Evolutionary conservation across 2,797 vertebrate genomes (phyloP).

Genomic region (Enteromius trimaculatus): DNA sequence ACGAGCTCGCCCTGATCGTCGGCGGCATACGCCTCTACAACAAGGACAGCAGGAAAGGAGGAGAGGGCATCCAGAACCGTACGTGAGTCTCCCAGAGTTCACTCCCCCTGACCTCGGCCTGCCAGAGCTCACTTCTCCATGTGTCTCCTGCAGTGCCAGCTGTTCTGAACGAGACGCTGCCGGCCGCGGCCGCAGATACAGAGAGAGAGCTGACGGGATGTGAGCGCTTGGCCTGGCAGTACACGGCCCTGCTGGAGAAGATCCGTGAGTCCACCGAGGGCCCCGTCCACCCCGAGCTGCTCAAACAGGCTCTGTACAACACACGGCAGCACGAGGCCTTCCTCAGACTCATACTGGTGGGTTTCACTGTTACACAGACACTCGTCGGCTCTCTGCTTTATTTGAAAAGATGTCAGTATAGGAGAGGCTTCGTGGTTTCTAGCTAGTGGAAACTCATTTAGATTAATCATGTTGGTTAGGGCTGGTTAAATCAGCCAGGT

Average conservation of each 20-base stretch:
- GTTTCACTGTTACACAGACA: constrained; percentile 44
- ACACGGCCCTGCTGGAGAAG: constrained; percentile 84
- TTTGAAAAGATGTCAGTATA: too few species aligned
- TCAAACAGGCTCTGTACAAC: constrained; percentile 87
- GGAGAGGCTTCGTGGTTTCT: too few species aligned
- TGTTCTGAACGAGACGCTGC: constrained; percentile 77
- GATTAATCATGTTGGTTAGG: not conserved
- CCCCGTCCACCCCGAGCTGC: constrained; percentile 58
- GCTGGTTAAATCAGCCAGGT: not conserved
- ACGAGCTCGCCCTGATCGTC: constrained; percentile 83
- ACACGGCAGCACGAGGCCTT: constrained; percentile 87
- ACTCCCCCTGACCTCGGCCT: too few species aligned
- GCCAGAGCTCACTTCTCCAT: not conserved
- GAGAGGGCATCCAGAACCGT: constrained; percentile 80
- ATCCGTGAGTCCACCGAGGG: constrained; percentile 15
- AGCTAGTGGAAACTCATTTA: not conserved
- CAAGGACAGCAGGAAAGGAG: constrained; percentile 79
- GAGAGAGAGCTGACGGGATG: constrained; percentile 74
- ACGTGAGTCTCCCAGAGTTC: constrained; percentile 55
- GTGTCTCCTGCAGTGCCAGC: constrained; percentile 77
- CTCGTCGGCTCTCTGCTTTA: not conserved
- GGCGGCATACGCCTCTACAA: constrained; percentile 91
- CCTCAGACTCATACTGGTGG: constrained; percentile 87
- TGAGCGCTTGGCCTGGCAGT: constrained; percentile 74
- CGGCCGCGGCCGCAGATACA: constrained; percentile 64